Evolutionary conservation across 2,113 vertebrate genomes (phyloP).

Genomic region (Puffinus mauretanicus): DNA sequence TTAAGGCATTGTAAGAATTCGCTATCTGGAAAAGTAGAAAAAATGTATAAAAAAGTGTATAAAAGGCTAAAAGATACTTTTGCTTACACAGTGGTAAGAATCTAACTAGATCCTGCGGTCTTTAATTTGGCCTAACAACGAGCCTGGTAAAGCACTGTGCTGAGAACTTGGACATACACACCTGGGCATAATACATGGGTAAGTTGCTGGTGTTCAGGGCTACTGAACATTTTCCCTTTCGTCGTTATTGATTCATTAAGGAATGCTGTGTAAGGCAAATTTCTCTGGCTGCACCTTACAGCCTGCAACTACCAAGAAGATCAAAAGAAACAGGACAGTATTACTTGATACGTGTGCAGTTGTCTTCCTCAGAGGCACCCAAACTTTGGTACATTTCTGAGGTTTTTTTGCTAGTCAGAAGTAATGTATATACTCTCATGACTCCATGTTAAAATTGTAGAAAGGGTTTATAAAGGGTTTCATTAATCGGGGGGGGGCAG

Average conservation of each 20-base stretch:
- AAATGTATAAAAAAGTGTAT: not conserved
- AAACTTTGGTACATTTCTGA: not conserved
- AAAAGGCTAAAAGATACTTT: not conserved
- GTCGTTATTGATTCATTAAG: not conserved
- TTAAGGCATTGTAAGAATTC: not conserved
- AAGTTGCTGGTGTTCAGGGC: not conserved
- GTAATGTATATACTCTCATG: not conserved
- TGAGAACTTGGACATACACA: not conserved
- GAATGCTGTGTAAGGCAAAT: not conserved
- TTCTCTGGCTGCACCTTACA: not conserved
- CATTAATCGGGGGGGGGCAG: not conserved
- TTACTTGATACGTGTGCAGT: not conserved
- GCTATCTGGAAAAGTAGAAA: not conserved
- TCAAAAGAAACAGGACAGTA: not conserved
- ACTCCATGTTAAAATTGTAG: not conserved
- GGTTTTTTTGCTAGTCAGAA: not conserved
- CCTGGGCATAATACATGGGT: not conserved
- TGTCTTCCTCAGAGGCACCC: not conserved
- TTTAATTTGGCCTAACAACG: not conserved
- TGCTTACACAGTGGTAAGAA: not conserved
- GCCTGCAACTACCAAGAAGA: not conserved
- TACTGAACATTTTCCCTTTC: not conserved
- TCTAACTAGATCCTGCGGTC: not conserved
- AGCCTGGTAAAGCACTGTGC: not conserved
- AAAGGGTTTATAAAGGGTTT: not conserved